Conservation (phyloP, 2,888 invertebrate genomes). For the Anticlea derivata region DNA sequence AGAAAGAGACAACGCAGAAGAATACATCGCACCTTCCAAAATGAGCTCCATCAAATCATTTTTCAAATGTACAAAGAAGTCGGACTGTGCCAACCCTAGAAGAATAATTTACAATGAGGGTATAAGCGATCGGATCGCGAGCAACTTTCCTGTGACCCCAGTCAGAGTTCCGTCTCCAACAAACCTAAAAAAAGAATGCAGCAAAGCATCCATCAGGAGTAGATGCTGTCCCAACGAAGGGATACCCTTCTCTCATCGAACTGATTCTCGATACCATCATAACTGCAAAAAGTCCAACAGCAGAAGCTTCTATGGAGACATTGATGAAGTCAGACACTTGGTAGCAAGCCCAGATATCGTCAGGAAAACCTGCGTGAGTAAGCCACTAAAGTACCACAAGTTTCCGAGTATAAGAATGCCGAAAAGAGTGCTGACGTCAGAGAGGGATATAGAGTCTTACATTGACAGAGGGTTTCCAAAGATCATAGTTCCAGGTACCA, state of each 20-base stretch:
- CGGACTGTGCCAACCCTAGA: conserved; percentile 28
- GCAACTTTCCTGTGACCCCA: conserved; percentile 23
- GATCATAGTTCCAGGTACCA: conserved; percentile 8
- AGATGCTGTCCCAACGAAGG: conserved; percentile 18
- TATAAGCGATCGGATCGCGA: conserved; percentile 50
- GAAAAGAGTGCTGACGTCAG: conserved; percentile 53
- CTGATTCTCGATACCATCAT: conserved; percentile 57
- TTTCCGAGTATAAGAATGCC: conserved; percentile 42
- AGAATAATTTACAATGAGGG: conserved; percentile 66
- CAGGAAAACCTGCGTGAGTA: conserved; percentile 22
- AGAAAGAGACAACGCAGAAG: conserved; percentile 37
- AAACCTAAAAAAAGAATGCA: conserved; percentile 25
- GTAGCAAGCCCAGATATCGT: conserved; percentile 29
- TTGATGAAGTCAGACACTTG: conserved; percentile 32
- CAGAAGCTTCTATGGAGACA: conserved; percentile 32
- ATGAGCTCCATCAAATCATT: conserved; percentile 33
- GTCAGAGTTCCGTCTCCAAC: conserved; percentile 19
- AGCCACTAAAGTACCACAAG: conserved; percentile 26
- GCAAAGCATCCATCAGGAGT: conserved; percentile 30
- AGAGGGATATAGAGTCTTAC: conserved; percentile 45
- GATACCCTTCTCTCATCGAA: conserved; percentile 53
- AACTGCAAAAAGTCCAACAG: conserved; percentile 44
- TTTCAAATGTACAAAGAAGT: conserved; percentile 29
- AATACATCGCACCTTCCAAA: conserved; percentile 23
- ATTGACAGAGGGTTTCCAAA: conserved; percentile 25